Base-by-base conservation (phyloP, 1,140 invertebrate species). In the Laupala kohalensis region DNA sequence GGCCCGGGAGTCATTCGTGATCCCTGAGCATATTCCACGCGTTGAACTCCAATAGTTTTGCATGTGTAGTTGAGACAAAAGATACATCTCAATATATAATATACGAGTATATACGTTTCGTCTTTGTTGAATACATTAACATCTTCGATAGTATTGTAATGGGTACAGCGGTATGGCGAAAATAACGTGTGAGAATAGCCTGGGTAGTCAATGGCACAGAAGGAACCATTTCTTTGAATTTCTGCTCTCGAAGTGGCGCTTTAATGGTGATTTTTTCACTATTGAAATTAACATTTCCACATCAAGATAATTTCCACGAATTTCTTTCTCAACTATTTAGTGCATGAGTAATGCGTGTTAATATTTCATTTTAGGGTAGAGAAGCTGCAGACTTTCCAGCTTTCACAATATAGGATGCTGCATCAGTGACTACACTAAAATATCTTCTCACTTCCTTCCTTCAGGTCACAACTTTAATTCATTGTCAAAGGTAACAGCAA, bases 391-490 rank as follows among this genome's bases (percentile, higher is more conserved):
- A 67, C 68, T 72, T 70, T 76, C 69, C 75, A 62, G 76, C 75
- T 75, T 75, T 77, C 15, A 74, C 72, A 76, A 78, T 78, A 72
- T 78, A 78, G 13, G 74, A 74, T 6, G 75, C 75, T 71, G 73
- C 74, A 67, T 77, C 76, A 19, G 74, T 73, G 37, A 77, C n/a
- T 62, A 75, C 74, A 23, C 63, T 69, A 74, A 72, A 68, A 77
- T 67, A 75, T 74, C 72, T 70, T 77, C 64, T 25, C 64, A 19
- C 25, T 24, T n/a, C n/a, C 13, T 65, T n/a, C 73, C 67, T 15
- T 69, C 9, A 29, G 74, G 73, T 65, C 70, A 72, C 13, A 71
- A 23, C n/a, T 67, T 65, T 23, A 65, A 19, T 24, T 1, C 25
- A 9, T 65, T 65, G 0, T 65, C 64, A 23, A 65, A 65, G n/a